These are phyloP conservation scores for Caranx melampygus DNA, from an alignment of 2,113 vertebrate genomes.

Conservation along the genomic window DNA sequence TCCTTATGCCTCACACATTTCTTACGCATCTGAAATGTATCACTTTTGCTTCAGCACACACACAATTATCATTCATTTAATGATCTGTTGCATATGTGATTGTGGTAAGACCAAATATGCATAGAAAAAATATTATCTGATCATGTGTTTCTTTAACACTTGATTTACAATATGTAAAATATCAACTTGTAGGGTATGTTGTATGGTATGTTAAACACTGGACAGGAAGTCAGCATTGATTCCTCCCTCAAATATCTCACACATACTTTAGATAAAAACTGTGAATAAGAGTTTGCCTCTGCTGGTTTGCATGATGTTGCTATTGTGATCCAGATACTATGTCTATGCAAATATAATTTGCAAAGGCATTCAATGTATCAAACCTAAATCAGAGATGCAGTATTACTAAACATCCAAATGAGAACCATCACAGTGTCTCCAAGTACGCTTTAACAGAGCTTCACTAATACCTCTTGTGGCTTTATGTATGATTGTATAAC, in stretches of 20 bases:
- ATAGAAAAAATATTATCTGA: constrained; percentile 1
- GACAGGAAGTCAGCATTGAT: background rate
- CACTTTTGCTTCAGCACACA: background rate
- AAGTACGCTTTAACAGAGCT: background rate
- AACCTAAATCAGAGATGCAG: constrained; percentile 32
- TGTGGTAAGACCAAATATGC: constrained; percentile 10
- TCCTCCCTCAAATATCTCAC: background rate
- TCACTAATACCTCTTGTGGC: background rate
- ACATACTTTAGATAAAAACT: background rate
- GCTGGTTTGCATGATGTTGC: constrained; percentile 52
- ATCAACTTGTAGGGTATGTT: background rate
- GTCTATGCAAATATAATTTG: constrained; percentile 48
- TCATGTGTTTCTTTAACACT: background rate
- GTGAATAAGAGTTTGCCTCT: background rate
- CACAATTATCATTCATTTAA: background rate
- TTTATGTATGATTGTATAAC: constrained; percentile 7
- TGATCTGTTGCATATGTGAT: background rate
- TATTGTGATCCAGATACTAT: constrained; percentile 60
- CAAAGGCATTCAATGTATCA: constrained; percentile 42
- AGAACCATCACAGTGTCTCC: constrained; percentile 8
- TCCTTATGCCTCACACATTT: background rate
- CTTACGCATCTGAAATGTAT: background rate
- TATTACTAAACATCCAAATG: constrained; percentile 2
- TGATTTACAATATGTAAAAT: background rate
- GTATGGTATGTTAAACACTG: background rate